phyloP scores from a whole-genome alignment of 2,113 vertebrate species.

The Anoplopoma fimbria region DNA sequence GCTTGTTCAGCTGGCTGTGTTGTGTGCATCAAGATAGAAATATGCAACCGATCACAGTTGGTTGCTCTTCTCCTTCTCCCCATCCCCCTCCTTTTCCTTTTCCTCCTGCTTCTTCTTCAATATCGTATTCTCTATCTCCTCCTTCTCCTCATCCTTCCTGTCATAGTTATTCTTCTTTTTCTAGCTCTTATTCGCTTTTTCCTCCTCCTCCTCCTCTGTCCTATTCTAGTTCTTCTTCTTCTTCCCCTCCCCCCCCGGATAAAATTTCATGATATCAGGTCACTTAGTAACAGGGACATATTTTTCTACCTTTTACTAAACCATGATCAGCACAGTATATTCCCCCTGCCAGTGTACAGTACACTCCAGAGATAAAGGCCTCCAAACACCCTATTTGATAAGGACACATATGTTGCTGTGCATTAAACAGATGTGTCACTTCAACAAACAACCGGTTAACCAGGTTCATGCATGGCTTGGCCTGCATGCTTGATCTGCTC shows the following conservation, averaged over 20 bases:
- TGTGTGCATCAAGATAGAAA: not conserved
- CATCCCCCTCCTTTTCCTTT: not conserved
- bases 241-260: not conserved
- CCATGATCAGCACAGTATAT: not conserved
- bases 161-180: not conserved
- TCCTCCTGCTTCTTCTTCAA: not conserved
- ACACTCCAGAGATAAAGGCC: constrained; percentile 10
- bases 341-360: not conserved
- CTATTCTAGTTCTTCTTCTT: not conserved
- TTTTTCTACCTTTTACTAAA: not conserved
- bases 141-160: not conserved
- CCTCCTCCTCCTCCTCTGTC: not conserved
- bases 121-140: not conserved
- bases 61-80: not conserved
- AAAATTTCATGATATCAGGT: not conserved
- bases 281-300: not conserved
- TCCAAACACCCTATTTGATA: constrained; percentile 8
- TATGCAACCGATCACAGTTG: not conserved
- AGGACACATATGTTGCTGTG: constrained; percentile 32
- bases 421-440: constrained; percentile 57
- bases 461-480: constrained; percentile 46
- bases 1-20: not conserved
- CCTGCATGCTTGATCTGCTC: constrained; percentile 35
- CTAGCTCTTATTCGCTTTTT: not conserved
- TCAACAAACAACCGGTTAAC: constrained; percentile 48